Conservation (phyloP, 64 coral and sea anemone genomes). For the Montipora efflorescens region DNA sequence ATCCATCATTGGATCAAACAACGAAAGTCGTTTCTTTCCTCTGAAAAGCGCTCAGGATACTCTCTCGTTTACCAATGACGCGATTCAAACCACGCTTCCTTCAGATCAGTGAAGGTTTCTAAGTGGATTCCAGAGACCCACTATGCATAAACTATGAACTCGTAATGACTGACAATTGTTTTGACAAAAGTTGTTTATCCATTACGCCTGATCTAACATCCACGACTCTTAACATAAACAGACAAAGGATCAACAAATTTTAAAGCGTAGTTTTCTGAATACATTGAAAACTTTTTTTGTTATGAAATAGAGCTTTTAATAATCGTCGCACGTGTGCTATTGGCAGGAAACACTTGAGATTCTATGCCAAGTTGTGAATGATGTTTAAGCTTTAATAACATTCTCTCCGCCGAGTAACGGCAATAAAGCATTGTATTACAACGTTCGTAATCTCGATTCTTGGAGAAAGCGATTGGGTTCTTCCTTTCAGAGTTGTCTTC, state of each 20-base stretch:
- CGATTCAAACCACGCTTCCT: background rate
- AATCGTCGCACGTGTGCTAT: background rate
- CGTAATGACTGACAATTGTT: constrained; percentile 15
- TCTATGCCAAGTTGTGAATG: too few species aligned
- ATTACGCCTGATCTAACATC: background rate
- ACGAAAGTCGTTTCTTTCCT: background rate
- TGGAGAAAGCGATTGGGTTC: too few species aligned
- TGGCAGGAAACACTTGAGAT: too few species aligned
- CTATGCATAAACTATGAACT: constrained; percentile 35
- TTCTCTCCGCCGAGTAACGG: too few species aligned
- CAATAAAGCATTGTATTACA: too few species aligned
- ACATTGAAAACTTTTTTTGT: background rate
- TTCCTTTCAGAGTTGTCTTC: too few species aligned
- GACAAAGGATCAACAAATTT: background rate
- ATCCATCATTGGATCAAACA: too few species aligned
- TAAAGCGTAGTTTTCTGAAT: background rate
- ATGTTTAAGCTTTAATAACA: too few species aligned
- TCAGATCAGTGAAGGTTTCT: background rate
- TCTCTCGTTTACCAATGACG: background rate
- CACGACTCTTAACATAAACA: background rate
- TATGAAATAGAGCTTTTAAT: background rate
- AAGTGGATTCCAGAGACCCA: constrained; percentile 15
- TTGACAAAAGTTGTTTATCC: background rate
- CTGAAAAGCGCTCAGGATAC: background rate
- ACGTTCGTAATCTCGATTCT: too few species aligned